Conservation (phyloP, 2,797 vertebrate species). For the Pempheris klunzingeri region DNA sequence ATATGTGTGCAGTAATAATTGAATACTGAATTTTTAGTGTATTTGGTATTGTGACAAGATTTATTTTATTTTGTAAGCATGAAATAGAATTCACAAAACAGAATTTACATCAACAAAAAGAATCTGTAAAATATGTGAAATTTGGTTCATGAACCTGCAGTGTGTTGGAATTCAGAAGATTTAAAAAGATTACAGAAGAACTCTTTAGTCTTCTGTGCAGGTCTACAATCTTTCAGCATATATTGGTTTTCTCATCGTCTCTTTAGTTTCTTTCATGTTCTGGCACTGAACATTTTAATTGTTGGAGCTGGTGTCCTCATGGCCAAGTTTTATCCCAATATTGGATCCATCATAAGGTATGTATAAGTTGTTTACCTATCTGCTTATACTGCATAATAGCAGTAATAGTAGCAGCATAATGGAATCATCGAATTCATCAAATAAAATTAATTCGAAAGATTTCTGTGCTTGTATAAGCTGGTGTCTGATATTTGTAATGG, state of each 20-base stretch:
- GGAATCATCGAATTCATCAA: not conserved
- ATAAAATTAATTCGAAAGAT: not conserved
- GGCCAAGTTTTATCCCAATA: conserved; percentile 95
- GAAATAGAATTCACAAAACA: not conserved
- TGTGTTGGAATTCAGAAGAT: not conserved
- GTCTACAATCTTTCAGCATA: not conserved
- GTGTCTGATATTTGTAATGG: not conserved
- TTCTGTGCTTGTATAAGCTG: not conserved
- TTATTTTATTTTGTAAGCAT: no score
- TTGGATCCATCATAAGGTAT: conserved; percentile 96
- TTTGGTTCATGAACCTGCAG: not conserved
- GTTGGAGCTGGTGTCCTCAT: conserved; percentile 91
- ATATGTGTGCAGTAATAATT: not conserved
- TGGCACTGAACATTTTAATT: conserved; percentile 88
- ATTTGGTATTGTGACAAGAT: not conserved
- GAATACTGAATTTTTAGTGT: not conserved
- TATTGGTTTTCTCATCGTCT: not conserved
- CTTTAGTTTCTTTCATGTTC: conserved; percentile 89
- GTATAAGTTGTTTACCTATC: not conserved
- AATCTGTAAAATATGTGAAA: not conserved
- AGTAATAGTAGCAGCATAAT: no score
- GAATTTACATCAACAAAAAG: not conserved
- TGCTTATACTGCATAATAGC: not conserved
- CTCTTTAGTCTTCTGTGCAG: not conserved
- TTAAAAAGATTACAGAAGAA: not conserved